Percentiles rank a stretch among this genome's conserved stretches.
phyloP scores from a whole-genome alignment of 2,797 vertebrate species.

The Pachyuromys duprasi region DNA sequence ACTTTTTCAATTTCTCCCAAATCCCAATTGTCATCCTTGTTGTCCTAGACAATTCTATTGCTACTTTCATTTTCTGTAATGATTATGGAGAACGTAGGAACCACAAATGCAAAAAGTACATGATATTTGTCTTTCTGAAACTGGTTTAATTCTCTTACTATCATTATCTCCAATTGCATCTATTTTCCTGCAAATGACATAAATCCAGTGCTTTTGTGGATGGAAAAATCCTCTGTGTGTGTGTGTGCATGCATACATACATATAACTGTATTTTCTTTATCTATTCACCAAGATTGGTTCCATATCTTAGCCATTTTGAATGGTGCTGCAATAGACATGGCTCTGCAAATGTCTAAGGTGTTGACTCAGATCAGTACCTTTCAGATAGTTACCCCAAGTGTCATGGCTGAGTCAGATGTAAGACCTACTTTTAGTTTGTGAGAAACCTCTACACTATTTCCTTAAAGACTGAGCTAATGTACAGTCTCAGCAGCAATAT shows the following conservation, averaged over 20 bases:
- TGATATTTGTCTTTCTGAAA: neutral
- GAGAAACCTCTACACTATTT: neutral
- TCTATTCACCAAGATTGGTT: neutral
- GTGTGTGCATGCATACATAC: too few species aligned
- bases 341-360: neutral
- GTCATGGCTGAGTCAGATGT: neutral
- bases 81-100: neutral
- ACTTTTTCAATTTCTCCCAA: neutral
- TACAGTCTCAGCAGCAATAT: neutral
- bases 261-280: neutral
- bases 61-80: neutral
- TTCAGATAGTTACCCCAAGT: neutral
- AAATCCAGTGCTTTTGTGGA: neutral
- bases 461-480: neutral
- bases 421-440: neutral
- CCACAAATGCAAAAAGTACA: neutral
- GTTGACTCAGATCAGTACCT: neutral
- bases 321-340: neutral
- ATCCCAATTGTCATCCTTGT: neutral
- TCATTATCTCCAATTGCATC: neutral
- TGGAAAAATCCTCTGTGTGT: neutral
- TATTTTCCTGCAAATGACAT: neutral
- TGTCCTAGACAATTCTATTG: neutral
- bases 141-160: neutral
- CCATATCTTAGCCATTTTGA: neutral